These are phyloP conservation scores for Pseudotriccus pelzelni DNA, from an alignment of 2,797 vertebrate genomes.

Conservation along the genomic window DNA sequence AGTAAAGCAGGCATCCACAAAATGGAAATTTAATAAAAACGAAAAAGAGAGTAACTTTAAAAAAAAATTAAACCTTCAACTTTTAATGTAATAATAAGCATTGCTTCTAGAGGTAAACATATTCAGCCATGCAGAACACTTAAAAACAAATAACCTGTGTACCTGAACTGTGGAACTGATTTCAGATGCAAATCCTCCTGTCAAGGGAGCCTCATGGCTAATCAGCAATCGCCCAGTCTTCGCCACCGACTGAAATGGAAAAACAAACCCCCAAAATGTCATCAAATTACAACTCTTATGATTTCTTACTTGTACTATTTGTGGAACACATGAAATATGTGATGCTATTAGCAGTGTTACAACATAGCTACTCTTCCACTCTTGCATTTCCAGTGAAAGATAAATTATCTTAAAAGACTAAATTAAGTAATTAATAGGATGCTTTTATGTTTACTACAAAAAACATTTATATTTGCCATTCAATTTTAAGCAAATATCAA, in stretches of 20 bases:
- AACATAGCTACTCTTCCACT: neutral
- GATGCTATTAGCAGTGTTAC: neutral
- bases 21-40: neutral
- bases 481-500: neutral
- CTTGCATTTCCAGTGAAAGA: neutral
- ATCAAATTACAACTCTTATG: neutral
- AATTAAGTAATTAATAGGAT: neutral
- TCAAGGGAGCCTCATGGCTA: conserved; percentile 95
- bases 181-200: conserved; percentile 96
- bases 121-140: neutral
- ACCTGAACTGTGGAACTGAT: conserved; percentile 97
- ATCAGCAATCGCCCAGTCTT: conserved; percentile 94
- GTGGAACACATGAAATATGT: neutral
- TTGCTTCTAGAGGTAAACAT: neutral
- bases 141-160: neutral
- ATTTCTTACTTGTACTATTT: neutral
- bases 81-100: neutral
- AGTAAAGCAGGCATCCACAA: neutral
- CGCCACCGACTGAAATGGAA: conserved; percentile 86
- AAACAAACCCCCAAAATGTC: neutral
- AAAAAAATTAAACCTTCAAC: neutral
- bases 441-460: neutral
- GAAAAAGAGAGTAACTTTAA: neutral
- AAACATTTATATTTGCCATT: neutral
- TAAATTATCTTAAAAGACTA: neutral